Evolutionary conservation across 2,888 invertebrate genomes (phyloP).

Genomic region (Phasia obesa): DNA sequence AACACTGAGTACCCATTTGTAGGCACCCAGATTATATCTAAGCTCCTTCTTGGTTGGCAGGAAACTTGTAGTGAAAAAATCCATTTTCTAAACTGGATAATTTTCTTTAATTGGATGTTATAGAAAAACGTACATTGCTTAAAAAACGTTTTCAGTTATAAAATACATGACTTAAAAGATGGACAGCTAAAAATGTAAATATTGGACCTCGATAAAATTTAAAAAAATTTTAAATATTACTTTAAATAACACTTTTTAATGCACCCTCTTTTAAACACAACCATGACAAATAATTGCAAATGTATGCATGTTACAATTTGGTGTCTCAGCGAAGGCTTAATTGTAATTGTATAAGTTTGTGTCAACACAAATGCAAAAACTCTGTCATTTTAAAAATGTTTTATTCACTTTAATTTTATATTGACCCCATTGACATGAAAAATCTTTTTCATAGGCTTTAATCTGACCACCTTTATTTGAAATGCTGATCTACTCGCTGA

Average conservation of each 20-base stretch:
- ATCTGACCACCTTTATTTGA: conserved; percentile 7
- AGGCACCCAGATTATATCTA: no score
- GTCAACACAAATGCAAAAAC: conserved; percentile 24
- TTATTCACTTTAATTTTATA: conserved; percentile 58
- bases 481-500: neutral
- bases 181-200: no score
- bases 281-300: neutral
- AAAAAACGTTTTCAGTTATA: no score
- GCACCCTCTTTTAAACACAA: neutral
- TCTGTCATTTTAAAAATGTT: conserved; percentile 32
- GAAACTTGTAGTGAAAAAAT: no score
- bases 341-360: neutral
- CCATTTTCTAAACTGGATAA: no score
- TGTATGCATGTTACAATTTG: neutral
- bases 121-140: no score
- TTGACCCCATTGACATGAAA: conserved; percentile 25
- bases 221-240: no score
- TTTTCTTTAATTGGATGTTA: no score
- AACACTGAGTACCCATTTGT: no score
- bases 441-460: conserved; percentile 3
- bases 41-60: no score
- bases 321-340: neutral
- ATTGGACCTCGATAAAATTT: no score
- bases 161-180: no score
- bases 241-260: neutral